Evolutionary conservation across 2,113 vertebrate genomes (phyloP).

Genomic region (Dasyornis broadbenti): DNA sequence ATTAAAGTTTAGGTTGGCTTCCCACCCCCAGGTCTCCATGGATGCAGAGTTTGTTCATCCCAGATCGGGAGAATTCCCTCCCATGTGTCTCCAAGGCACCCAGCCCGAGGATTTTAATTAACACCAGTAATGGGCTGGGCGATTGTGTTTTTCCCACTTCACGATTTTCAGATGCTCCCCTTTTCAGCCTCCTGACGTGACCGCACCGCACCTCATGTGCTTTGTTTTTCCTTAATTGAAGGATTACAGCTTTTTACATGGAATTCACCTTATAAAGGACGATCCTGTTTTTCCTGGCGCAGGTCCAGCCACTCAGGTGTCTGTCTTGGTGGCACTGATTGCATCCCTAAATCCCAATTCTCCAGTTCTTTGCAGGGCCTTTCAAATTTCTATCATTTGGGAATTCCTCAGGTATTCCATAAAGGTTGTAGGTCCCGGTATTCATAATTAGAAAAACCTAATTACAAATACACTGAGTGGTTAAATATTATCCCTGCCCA

Average conservation of each 20-base stretch:
- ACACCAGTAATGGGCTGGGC: background rate
- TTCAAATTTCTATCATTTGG: background rate
- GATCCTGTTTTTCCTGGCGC: background rate
- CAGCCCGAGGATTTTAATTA: background rate
- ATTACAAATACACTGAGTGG: background rate
- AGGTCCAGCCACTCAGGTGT: fast-evolving
- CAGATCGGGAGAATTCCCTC: background rate
- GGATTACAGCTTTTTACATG: background rate
- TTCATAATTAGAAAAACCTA: background rate
- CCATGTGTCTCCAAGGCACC: background rate
- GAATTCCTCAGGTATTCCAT: background rate
- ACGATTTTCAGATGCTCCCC: background rate
- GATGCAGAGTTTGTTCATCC: background rate
- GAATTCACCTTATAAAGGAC: background rate
- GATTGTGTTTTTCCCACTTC: background rate
- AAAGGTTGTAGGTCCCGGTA: too few relatives aligned
- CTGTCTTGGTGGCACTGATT: background rate
- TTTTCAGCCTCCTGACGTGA: background rate
- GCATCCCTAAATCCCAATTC: background rate
- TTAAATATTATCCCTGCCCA: background rate
- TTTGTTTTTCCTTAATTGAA: background rate
- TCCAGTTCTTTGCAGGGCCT: background rate
- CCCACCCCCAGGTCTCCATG: background rate
- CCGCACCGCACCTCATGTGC: fast-evolving
- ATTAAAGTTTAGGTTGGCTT: constrained; percentile 18